These are phyloP conservation scores for Campylorhamphus procurvoides DNA, from an alignment of 2,113 vertebrate genomes.

Conservation along the genomic window DNA sequence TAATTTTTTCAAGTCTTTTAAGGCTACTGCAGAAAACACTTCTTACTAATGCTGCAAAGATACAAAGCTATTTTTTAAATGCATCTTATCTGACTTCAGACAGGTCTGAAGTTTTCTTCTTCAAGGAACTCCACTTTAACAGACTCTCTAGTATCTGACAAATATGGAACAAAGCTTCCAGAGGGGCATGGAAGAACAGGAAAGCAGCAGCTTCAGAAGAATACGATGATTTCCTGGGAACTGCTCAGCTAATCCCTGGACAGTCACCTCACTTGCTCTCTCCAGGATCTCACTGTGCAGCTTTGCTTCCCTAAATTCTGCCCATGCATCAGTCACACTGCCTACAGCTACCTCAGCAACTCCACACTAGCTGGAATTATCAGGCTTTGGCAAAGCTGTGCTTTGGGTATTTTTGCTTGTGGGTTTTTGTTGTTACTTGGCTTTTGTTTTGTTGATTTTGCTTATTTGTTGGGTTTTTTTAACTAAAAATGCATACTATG, in stretches of 20 bases:
- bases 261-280: not conserved
- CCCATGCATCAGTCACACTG: not conserved
- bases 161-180: not conserved
- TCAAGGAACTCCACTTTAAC: not conserved
- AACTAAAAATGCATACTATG: not conserved
- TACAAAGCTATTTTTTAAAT: not conserved
- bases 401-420: not conserved
- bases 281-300: not conserved
- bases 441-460: not conserved
- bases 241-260: not conserved
- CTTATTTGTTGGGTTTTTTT: not conserved
- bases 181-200: not conserved
- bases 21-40: not conserved
- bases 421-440: not conserved
- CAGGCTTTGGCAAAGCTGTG: not conserved
- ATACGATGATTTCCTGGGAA: not conserved
- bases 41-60: not conserved
- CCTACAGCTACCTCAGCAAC: not conserved
- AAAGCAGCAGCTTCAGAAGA: not conserved
- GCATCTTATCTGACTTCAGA: not conserved
- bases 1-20: not conserved
- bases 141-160: not conserved
- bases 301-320: not conserved
- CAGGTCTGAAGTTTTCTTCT: not conserved
- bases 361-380: not conserved